phyloP scores from a whole-genome alignment of 2,797 vertebrate genomes.

The Spea hammondii region DNA sequence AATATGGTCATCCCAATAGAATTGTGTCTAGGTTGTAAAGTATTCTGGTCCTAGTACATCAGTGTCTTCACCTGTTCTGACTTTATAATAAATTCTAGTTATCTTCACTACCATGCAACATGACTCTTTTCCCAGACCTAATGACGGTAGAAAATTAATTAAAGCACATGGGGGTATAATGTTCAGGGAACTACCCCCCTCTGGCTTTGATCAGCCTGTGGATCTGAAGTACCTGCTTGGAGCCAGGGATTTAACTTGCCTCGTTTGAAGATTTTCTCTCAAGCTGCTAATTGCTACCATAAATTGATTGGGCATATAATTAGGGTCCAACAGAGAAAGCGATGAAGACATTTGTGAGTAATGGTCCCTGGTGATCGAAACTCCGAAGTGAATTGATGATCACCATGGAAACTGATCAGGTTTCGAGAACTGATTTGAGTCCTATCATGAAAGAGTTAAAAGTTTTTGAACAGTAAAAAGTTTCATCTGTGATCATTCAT shows the following conservation, averaged over 20 bases:
- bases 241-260: constrained; percentile 25
- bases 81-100: background rate
- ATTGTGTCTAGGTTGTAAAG: no score
- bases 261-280: constrained; percentile 51
- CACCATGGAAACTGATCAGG: background rate
- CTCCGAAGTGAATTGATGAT: constrained; percentile 51
- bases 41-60: no score
- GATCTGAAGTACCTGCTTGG: constrained; percentile 43
- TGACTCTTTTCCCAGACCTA: constrained; percentile 19
- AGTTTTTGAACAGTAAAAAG: background rate
- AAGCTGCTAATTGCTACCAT: constrained; percentile 54
- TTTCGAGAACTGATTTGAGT: no score
- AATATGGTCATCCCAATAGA: no score
- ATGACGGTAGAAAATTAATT: constrained; percentile 31
- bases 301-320: constrained; percentile 56
- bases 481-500: no score
- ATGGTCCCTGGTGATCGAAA: constrained; percentile 50
- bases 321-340: constrained; percentile 48
- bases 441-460: background rate
- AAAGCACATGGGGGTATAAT: constrained; percentile 24
- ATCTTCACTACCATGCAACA: background rate
- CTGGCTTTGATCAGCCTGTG: constrained; percentile 43
- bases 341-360: constrained; percentile 52
- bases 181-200: constrained; percentile 15
- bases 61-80: background rate